Percentiles rank a stretch among this genome's conserved stretches.
Conservation (phyloP, 2,888 invertebrate species). For the Tipula unca region DNA sequence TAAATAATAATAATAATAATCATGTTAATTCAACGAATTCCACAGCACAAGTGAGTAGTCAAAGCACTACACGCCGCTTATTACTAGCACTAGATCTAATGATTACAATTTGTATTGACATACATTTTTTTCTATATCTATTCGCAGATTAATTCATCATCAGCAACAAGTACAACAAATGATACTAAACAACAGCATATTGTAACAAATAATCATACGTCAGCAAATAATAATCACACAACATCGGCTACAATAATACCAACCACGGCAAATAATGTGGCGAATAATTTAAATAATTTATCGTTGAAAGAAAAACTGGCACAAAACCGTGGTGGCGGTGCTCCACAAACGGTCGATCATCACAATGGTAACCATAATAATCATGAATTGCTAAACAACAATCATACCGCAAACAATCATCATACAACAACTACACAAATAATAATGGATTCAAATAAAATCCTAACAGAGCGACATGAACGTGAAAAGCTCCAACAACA, state of each 20-base stretch:
- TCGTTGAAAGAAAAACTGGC: slow-evolving; percentile 28
- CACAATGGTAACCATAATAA: background rate
- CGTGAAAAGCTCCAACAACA: slow-evolving; percentile 33
- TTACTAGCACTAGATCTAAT: background rate
- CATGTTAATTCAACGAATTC: slow-evolving; percentile 3
- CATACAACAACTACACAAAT: background rate
- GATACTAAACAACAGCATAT: slow-evolving; percentile 20
- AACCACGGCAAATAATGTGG: slow-evolving; percentile 27
- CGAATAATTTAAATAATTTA: slow-evolving; percentile 30
- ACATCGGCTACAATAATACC: slow-evolving; percentile 21
- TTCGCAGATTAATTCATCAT: slow-evolving; percentile 26
- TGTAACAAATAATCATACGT: slow-evolving; percentile 17
- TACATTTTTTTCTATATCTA: slow-evolving; percentile 1
- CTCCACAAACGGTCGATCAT: slow-evolving; percentile 22
- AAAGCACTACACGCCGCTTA: background rate
- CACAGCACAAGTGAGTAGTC: slow-evolving; percentile 17
- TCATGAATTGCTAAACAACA: background rate
- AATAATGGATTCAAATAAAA: slow-evolving; percentile 38
- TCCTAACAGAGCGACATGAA: slow-evolving; percentile 38
- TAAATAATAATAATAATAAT: slow-evolving; percentile 1
- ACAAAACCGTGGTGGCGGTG: slow-evolving; percentile 23
- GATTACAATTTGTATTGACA: background rate
- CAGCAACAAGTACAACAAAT: slow-evolving; percentile 26
- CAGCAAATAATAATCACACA: slow-evolving; percentile 16
- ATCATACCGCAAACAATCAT: background rate